Base-by-base conservation (phyloP, 2,797 vertebrate species). In the Megaceryle alcyon region DNA sequence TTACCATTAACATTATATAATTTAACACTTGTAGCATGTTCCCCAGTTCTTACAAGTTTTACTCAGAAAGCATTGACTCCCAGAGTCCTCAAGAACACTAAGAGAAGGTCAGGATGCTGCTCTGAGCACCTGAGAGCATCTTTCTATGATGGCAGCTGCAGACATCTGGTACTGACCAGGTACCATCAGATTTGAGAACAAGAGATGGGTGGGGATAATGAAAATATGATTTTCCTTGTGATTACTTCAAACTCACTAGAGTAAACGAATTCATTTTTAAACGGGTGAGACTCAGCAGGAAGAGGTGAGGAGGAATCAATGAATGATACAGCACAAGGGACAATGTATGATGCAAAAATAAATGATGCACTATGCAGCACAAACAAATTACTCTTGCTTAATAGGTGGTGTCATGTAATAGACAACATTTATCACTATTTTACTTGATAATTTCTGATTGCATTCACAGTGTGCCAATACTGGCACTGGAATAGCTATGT, bases 381-480 rank as follows among this genome's bases (percentile, higher is more conserved):
- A 81, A 86, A 72, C 66, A 79, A 72, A 87, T 59, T 28, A 64
- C 65, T 91, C 76, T 43, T 85, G 51, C 66, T 63, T 92, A 85
- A 92, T 75, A 76, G 29, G 35, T 20, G 49, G 11, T 70, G 91
- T 75, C 94, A 77, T 48, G 20, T 48, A 69, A 91, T 71, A 63
- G 79, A 79, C 66, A 43, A 51, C 86, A 79, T 82, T 91, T 54
- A 51, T 86, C 92, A 93, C 77, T 20, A 82, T 21, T 91, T 90
- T 64, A 90, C 90, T 90, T 95, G 79, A 76, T 77, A 57, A 93
- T 79, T 79, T 86, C 84, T 22, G 61, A 14, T n/a, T n/a, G 70
- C 39, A 37, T 44, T 89, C 78, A 49, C 37, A 79, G 64, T 41
- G 56, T 78, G 81, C 87, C 96, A 53, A 64, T 39, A 68, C 20